phyloP scores from a whole-genome alignment of 2,888 invertebrate species.

The Drepana falcataria region DNA sequence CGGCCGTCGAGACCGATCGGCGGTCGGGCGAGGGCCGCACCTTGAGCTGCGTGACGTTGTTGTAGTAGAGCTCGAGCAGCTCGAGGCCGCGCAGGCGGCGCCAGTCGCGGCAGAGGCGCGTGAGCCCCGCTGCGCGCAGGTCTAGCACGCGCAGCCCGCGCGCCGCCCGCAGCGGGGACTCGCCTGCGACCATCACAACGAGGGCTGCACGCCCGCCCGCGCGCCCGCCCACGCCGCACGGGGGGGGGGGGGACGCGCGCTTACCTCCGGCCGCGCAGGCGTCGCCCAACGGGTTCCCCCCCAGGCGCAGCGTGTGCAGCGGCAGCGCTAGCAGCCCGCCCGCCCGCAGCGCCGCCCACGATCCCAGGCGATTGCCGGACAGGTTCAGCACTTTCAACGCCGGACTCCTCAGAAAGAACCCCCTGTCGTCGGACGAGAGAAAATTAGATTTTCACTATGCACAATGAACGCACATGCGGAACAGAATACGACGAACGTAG shows the following conservation, averaged over 20 bases:
- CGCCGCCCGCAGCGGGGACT: constrained; percentile 3
- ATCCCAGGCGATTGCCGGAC: neutral
- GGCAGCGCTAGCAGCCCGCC: constrained; percentile 16
- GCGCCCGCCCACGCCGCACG: no score
- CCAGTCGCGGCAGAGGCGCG: constrained; percentile 18
- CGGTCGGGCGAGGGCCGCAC: neutral
- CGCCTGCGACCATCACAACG: constrained; percentile 11
- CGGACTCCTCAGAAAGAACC: neutral
- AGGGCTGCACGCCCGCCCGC: no score
- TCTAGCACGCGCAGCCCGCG: constrained; percentile 14
- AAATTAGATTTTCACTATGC: no score
- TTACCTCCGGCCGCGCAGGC: constrained; percentile 5
- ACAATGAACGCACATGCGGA: no score
- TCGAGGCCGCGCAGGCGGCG: constrained; percentile 4
- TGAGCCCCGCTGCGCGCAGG: neutral
- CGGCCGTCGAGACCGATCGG: neutral
- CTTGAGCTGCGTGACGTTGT: neutral
- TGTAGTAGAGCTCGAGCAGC: constrained; percentile 6
- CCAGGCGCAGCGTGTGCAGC: constrained; percentile 19
- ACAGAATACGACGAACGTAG: no score
- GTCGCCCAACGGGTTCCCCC: constrained; percentile 21
- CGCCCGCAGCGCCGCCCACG: neutral
- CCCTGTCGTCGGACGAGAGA: neutral
- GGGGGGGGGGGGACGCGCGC: no score
- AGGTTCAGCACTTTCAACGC: neutral